Evolutionary conservation across 2,888 invertebrate species (phyloP), one percentile per base, ranked within the genome.

Genomic region (Nephrotoma flavescens): DNA sequence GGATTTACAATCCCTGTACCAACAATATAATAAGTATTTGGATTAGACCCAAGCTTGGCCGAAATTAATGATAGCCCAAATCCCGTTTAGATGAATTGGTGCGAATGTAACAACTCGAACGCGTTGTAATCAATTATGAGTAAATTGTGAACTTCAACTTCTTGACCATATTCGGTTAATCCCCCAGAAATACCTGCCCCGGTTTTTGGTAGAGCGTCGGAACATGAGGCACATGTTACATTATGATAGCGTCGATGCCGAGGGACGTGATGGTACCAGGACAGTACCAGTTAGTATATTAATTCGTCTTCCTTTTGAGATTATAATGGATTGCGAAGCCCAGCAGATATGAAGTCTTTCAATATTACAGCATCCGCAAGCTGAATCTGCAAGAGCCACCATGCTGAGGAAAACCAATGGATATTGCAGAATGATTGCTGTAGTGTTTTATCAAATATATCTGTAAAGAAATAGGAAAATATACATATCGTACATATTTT

Each of bases 41-140:
- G 94, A 92, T 99, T 99, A 89, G 98, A 97, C 2, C 98, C 98
- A 86, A 99, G 93, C 90, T 95, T 95, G 87, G 97, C 96, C 1
- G 98, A 98, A 89, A 97, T 96, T 87, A 99, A 92, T 42, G 98
- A 97, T 91, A 98, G 94, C 11, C 97, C 97, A 90, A 96, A 97
- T 92, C 99, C 99, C 88, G 95, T 95, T 9, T 96, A 94, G 94
- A 96, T 95, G 89, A 99, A 94, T 89, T 98, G 97, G 92, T 99
- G 98, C 0, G 98, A 96, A 92, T 99, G 98, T 71, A 99, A 92
- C 19, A 99, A 98, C 93, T 99, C 98, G 91, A 99, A 99, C 0
- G 98, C 99, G 91, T 99, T 97, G 90, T 98, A 98, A 93, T 99
- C 98, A 87, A 99, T 95, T 86, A 99, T 93, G 42, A 99, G 93